Evolutionary conservation across 2,113 vertebrate genomes (phyloP), one percentile per base, ranked within the genome.

Genomic region (Potamarius usumacintae): DNA sequence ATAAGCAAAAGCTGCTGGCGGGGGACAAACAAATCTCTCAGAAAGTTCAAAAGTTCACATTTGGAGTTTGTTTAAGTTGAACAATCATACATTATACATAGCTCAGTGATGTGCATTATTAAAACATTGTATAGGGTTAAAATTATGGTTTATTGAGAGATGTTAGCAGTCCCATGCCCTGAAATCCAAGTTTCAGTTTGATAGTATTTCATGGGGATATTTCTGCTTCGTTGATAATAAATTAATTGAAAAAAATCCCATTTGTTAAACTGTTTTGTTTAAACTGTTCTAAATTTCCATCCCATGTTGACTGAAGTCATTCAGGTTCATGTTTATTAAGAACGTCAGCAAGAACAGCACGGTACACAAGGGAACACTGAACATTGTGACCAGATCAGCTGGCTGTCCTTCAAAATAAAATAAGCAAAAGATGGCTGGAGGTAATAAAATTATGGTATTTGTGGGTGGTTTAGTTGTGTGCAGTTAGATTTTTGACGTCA

Each of bases 91-190:
- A 71, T 72, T 72, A 57, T 72, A 22, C 53, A 60, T 11, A 81
- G 6, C 30, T 6, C 63, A 69, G 55, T 55, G 5, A 92, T 91
- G 88, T 89, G 90, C 52, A 79, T 79, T 79, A 79, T 30, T 79
- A 55, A 79, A 79, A 15, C 25, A 57, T 79, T 55, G 52, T 79
- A 55, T 5, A 52, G 22, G 48, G 20, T 77, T 1, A 52, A 52
- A 14, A n/a, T 50, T 48, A 20, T 22, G 42, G 71, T 74, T 72
- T 30, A 30, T 92, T 92, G 90, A 91, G 91, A 94, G 92, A 92
- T 93, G 92, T 6, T 76, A 22, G 22, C 48, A 3, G 25, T 34
- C 79, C 60, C 17, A 42, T 60, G 30, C 7, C 55, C 53, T 60
- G 17, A 81, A 60, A 60, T 34, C 27, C 27, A 58, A 22, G 27